Base-by-base conservation (phyloP, 2,113 vertebrate species). In the Daboia siamensis region DNA sequence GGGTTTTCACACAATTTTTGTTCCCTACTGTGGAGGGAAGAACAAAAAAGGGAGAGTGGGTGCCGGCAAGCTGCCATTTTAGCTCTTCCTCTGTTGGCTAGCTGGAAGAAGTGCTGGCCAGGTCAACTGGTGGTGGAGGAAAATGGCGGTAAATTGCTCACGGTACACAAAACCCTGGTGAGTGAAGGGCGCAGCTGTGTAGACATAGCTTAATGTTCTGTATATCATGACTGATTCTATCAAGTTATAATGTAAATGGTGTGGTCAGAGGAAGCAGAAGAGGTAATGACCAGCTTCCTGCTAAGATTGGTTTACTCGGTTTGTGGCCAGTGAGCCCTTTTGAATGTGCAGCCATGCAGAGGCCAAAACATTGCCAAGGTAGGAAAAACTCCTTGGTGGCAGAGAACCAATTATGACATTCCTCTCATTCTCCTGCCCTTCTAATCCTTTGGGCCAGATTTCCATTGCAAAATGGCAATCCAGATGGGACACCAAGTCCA, bases 301-400 rank as follows among this genome's bases (percentile, higher is more conserved):
- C 26, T 51, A 10, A 3, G 56, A 8, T 87, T 91, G 5, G 11
- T 89, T 54, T 29, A 92, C 26, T 4, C 51, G 2, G 33, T 86
- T 33, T 44, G 48, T 29, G 48, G 5, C 9, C 9, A 9, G 39
- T 0, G 8, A 26, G 55, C 8, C 74, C 4, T 1, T 21, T 55
- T 55, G 26, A 46, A 69, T 54, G 24, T 23, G 4, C 51, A 88
- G 92, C 94, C 92, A 87, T 96, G 94, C 95, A 51, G 51, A 20
- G 6, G 0, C 12, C 26, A 26, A 46, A 39, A 85, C n/a, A 29
- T 89, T 39, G 24, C 23, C 46, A 39, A 13, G 15, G 33, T 26
- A 39, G 56, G 23, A 15, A 46, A 26, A 26, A 17, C 29, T 74
- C 2, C 12, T 15, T 5, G n/a, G 51, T 29, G 21, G 9, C 33